Conservation (phyloP, 2,797 vertebrate genomes). For the Falco novaeseelandiae region DNA sequence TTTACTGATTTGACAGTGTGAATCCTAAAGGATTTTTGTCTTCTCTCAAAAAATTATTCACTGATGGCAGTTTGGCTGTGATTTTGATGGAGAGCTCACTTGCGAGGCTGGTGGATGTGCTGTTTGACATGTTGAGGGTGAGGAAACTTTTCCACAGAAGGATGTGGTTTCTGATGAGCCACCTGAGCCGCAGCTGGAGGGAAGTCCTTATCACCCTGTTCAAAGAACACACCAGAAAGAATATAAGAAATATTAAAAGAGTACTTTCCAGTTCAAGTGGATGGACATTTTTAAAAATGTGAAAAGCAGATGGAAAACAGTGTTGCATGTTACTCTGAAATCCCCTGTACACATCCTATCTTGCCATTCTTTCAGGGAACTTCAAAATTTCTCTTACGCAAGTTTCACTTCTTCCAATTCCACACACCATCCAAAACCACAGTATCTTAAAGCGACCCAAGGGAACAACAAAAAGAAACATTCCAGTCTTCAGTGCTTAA, state of each 20-base stretch:
- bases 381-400: neutral
- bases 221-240: neutral
- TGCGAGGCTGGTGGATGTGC: constrained; percentile 97
- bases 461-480: neutral
- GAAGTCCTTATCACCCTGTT: constrained; percentile 97
- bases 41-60: neutral
- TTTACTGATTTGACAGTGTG: constrained; percentile 57
- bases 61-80: neutral
- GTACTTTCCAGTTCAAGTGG: neutral
- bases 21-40: constrained; percentile 25
- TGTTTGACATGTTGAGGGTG: constrained; percentile 85
- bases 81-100: constrained; percentile 80
- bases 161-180: constrained; percentile 96
- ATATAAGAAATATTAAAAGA: neutral
- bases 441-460: neutral
- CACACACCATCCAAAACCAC: neutral
- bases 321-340: neutral
- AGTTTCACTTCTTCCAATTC: neutral
- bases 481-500: neutral
- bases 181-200: constrained; percentile 96
- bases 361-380: neutral
- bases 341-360: neutral
- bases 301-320: neutral
- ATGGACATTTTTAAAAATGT: neutral
- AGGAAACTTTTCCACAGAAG: constrained; percentile 89